Evolutionary conservation across 2,888 invertebrate species (phyloP).

Genomic region (Arrhopalites spinosus): DNA sequence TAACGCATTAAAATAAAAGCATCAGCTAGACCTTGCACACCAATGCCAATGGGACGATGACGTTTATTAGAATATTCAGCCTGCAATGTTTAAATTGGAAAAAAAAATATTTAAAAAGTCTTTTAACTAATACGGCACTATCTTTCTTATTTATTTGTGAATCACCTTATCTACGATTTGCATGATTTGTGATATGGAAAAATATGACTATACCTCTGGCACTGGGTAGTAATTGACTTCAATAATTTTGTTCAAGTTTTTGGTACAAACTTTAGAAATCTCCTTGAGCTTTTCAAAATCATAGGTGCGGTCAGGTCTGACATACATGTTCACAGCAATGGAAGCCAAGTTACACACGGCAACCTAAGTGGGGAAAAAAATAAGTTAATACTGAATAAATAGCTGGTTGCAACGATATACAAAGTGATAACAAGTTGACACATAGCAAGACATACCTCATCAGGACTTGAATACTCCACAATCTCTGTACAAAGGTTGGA

Average conservation of each 20-base stretch:
- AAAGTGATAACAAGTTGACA: too few species aligned
- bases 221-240: slow-evolving; percentile 96
- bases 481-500: slow-evolving; percentile 98
- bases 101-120: too few species aligned
- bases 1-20: slow-evolving; percentile 90
- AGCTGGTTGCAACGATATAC: too few species aligned
- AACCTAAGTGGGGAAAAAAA: slow-evolving; percentile 62
- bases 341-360: slow-evolving; percentile 99
- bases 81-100: too few species aligned
- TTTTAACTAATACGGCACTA: too few species aligned
- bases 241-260: slow-evolving; percentile 94
- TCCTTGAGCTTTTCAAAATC: slow-evolving; percentile 86
- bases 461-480: slow-evolving; percentile 86
- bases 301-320: slow-evolving; percentile 75
- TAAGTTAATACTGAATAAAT: neutral
- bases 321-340: slow-evolving; percentile 93
- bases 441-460: too few species aligned
- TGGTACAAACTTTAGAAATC: slow-evolving; percentile 84
- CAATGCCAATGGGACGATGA: slow-evolving; percentile 76
- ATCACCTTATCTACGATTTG: too few species aligned
- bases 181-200: too few species aligned
- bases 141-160: too few species aligned
- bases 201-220: slow-evolving; percentile 84
- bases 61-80: slow-evolving; percentile 78
- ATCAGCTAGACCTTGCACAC: slow-evolving; percentile 97